Percentiles rank a stretch among this genome's conserved stretches.
phyloP scores from a whole-genome alignment of 2,888 invertebrate genomes.

The Onthophagus sagittarius region DNA sequence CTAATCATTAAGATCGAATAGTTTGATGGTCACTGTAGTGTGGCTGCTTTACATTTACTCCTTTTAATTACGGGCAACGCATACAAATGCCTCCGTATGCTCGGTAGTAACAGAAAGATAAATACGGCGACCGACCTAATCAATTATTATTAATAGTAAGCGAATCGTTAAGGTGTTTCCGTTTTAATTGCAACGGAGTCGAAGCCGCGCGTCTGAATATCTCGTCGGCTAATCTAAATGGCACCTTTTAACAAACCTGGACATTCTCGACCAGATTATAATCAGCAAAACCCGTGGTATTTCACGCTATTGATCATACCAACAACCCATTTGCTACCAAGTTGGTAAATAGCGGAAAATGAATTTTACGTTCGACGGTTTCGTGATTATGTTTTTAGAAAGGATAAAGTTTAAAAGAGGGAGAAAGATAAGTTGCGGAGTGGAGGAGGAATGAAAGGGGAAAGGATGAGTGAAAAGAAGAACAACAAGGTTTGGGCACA shows the following conservation, averaged over 20 bases:
- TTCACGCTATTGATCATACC: not conserved
- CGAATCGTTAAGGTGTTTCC: constrained; percentile 23
- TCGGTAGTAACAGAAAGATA: constrained; percentile 20
- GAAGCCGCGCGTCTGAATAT: not conserved
- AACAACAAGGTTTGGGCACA: not conserved
- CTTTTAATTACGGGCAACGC: constrained; percentile 19
- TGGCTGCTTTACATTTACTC: constrained; percentile 17
- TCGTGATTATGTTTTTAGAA: not conserved
- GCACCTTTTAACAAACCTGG: not conserved
- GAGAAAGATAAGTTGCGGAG: no score
- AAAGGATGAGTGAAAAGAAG: not conserved
- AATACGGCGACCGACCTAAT: constrained; percentile 19
- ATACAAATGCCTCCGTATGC: constrained; percentile 10
- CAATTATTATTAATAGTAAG: constrained; percentile 25
- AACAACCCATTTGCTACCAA: not conserved
- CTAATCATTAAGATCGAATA: not conserved
- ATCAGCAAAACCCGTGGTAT: not conserved
- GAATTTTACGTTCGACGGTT: not conserved
- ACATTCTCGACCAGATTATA: not conserved
- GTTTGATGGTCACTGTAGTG: constrained; percentile 3
- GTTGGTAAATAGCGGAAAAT: not conserved
- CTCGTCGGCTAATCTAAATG: not conserved
- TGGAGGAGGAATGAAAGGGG: not conserved
- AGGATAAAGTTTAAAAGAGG: no score
- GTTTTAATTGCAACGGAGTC: constrained; percentile 16